Evolutionary conservation across 2,888 invertebrate species (phyloP).

Genomic region (Athalia circularis): DNA sequence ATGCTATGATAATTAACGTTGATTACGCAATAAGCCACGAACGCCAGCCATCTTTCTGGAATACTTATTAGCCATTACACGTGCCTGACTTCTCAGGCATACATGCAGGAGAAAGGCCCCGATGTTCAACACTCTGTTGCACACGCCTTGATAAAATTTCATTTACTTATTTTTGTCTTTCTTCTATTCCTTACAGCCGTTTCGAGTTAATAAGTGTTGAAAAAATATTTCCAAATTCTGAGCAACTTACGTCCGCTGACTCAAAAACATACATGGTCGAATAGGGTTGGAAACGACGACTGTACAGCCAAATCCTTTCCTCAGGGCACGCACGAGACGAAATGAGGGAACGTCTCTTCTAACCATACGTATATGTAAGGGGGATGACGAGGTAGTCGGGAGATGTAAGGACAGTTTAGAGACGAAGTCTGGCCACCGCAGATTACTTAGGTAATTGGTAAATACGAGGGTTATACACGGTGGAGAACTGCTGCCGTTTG

Average conservation of each 20-base stretch:
- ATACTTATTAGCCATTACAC: slow-evolving; percentile 45
- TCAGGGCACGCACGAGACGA: slow-evolving; percentile 14
- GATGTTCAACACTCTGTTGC: not conserved
- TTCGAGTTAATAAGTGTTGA: not conserved
- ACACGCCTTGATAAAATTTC: not conserved
- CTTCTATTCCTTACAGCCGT: too few species aligned
- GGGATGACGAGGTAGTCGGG: slow-evolving; percentile 44
- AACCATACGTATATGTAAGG: too few species aligned
- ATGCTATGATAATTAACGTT: slow-evolving; percentile 66
- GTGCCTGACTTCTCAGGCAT: slow-evolving; percentile 36
- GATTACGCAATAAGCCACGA: slow-evolving; percentile 67
- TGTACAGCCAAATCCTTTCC: slow-evolving; percentile 4
- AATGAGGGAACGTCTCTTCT: not conserved
- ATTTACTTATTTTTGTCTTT: too few species aligned
- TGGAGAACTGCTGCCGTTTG: not conserved
- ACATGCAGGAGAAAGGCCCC: slow-evolving; percentile 25
- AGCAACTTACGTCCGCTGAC: slow-evolving; percentile 8
- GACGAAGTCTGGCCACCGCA: slow-evolving; percentile 67
- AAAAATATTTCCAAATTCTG: too few species aligned
- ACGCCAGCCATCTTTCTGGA: slow-evolving; percentile 47
- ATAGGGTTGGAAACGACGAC: slow-evolving; percentile 27
- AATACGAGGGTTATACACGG: slow-evolving; percentile 70
- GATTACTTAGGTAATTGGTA: slow-evolving; percentile 74
- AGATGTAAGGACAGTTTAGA: slow-evolving; percentile 65
- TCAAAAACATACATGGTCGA: not conserved